phyloP scores from a whole-genome alignment of 2,888 invertebrate genomes.

The Aporophyla lueneburgensis region DNA sequence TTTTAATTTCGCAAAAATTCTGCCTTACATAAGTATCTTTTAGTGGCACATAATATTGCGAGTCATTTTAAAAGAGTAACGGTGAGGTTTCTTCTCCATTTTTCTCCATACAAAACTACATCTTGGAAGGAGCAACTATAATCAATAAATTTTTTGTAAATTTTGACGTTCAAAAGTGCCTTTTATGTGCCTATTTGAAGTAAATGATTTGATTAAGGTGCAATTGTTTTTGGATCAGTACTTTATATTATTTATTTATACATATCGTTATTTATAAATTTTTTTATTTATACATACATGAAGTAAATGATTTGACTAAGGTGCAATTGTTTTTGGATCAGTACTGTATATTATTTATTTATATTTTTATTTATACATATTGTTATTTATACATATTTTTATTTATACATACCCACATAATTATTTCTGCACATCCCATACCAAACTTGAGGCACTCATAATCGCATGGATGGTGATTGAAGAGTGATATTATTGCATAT shows the following conservation, averaged over 20 bases:
- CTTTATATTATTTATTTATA: conserved; percentile 35
- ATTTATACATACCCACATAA: conserved; percentile 36
- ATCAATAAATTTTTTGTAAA: too few relatives aligned
- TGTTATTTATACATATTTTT: conserved; percentile 29
- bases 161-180: too few relatives aligned
- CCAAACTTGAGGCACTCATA: conserved; percentile 43
- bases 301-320: too few relatives aligned
- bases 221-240: conserved; percentile 23
- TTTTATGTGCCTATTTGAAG: too few relatives aligned
- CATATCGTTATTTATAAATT: conserved; percentile 28
- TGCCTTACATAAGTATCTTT: not conserved
- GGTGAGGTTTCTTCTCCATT: too few relatives aligned
- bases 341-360: conserved; percentile 27
- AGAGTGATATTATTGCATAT: conserved; percentile 30
- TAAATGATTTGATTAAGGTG: not conserved
- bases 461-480: conserved; percentile 44
- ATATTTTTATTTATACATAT: conserved; percentile 34
- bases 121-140: too few relatives aligned
- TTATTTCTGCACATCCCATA: conserved; percentile 34
- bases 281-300: too few relatives aligned
- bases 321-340: conserved; percentile 31
- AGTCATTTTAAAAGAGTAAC: too few relatives aligned
- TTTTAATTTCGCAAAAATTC: not conserved
- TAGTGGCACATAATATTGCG: not conserved
- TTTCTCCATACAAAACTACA: too few relatives aligned